phyloP scores from a whole-genome alignment of 2,113 vertebrate genomes.

The Mellivora capensis region DNA sequence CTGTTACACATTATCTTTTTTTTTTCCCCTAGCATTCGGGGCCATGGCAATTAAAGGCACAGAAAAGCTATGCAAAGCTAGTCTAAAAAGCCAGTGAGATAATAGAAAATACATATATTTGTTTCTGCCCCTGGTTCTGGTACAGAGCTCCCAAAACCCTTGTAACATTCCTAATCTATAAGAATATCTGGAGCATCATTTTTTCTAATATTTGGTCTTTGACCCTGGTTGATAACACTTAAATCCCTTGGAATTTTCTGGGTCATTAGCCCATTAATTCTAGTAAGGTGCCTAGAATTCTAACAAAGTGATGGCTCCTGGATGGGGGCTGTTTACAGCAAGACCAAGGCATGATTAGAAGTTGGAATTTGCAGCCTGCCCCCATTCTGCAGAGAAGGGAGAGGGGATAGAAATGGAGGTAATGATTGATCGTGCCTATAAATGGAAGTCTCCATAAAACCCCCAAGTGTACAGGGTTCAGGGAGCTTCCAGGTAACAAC shows the following conservation, averaged over 20 bases:
- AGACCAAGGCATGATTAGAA: background rate
- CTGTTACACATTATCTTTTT: background rate
- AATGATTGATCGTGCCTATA: too few relatives aligned
- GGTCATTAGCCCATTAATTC: background rate
- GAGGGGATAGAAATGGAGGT: background rate
- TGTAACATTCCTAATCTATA: background rate
- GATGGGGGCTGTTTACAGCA: background rate
- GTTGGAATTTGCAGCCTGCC: background rate
- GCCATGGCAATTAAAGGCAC: background rate
- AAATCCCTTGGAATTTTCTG: background rate
- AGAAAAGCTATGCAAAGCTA: background rate
- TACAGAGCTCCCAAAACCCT: background rate
- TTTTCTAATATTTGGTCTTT: background rate
- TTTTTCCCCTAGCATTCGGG: background rate
- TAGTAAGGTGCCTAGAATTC: background rate
- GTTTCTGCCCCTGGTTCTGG: background rate
- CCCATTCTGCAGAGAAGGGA: background rate
- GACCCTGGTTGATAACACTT: background rate
- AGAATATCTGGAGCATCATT: background rate
- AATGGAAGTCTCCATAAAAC: background rate
- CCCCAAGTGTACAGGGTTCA: background rate
- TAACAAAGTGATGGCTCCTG: background rate
- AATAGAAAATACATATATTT: background rate
- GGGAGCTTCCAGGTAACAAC: background rate
- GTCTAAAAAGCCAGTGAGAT: background rate